Evolutionary conservation across 2,113 vertebrate genomes (phyloP).

Genomic region (Zosterops lateralis): DNA sequence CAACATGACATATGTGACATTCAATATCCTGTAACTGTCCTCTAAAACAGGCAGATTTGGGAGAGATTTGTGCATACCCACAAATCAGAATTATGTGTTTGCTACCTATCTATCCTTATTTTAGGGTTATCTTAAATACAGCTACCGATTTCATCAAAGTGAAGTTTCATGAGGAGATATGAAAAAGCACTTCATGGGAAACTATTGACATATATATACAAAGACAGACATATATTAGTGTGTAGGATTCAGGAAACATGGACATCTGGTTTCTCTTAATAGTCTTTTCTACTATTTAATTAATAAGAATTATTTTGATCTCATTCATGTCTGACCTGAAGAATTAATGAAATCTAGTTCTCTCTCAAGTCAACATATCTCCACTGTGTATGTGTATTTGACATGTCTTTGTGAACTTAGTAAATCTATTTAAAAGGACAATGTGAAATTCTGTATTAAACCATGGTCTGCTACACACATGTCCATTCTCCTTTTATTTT

Average conservation of each 20-base stretch:
- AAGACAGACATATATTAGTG: background rate
- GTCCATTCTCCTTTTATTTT: constrained; percentile 67
- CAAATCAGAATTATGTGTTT: background rate
- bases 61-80: background rate
- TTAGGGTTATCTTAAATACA: background rate
- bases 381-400: background rate
- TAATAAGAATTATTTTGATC: constrained; percentile 29
- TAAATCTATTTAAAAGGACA: constrained; percentile 64
- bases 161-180: background rate
- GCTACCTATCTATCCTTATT: background rate
- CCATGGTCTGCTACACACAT: constrained; percentile 69
- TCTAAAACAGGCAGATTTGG: background rate
- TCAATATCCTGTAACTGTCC: background rate
- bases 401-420: background rate
- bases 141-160: background rate
- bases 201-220: background rate
- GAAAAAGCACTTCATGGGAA: background rate
- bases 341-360: constrained; percentile 4
- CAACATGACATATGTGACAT: background rate
- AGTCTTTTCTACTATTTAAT: background rate
- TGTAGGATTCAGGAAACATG: background rate
- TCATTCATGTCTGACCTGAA: constrained; percentile 1
- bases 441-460: constrained; percentile 60
- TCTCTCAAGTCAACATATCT: constrained; percentile 36
- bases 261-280: constrained; percentile 24